A percentile compares a stretch with the other conserved stretches of the same genome.
Conservation (phyloP, 2,113 vertebrate species). For the Porphyrio hochstetteri region DNA sequence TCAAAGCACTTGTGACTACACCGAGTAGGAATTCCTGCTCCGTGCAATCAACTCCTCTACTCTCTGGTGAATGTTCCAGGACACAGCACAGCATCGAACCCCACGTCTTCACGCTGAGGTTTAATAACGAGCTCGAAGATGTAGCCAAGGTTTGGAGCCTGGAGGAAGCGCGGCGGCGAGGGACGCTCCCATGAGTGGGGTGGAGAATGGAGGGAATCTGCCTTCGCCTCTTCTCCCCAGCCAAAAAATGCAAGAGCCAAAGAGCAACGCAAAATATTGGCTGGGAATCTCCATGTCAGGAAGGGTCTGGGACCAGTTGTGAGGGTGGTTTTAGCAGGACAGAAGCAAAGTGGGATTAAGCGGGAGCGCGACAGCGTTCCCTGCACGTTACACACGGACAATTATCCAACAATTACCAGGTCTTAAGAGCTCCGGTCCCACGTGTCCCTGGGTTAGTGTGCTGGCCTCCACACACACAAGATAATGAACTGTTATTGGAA, state of each 20-base stretch:
- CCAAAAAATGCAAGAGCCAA: background rate
- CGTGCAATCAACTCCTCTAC: slow-evolving; percentile 22
- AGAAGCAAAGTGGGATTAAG: background rate
- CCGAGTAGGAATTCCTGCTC: slow-evolving; percentile 53
- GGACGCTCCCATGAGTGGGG: background rate
- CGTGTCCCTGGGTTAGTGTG: background rate
- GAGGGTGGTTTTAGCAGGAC: background rate
- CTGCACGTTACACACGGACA: background rate
- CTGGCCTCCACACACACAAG: background rate
- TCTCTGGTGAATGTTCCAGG: slow-evolving; percentile 18
- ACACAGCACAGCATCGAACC: background rate
- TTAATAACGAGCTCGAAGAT: background rate
- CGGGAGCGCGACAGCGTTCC: background rate
- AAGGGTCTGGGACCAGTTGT: background rate
- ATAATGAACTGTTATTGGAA: slow-evolving; percentile 24
- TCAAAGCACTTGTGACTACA: slow-evolving; percentile 52
- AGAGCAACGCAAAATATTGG: background rate
- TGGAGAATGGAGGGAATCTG: background rate
- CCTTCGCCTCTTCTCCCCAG: accelerated
- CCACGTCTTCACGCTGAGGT: slow-evolving; percentile 8
- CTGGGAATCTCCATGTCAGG: background rate
- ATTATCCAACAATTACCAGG: slow-evolving; percentile 31
- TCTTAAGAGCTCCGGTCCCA: slow-evolving; percentile 22
- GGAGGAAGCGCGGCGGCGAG: background rate
- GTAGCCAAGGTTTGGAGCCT: background rate